Percentiles rank a stretch among this genome's conserved stretches.
phyloP scores from a whole-genome alignment of 2,797 vertebrate genomes.

The Pogonophryne albipinna region DNA sequence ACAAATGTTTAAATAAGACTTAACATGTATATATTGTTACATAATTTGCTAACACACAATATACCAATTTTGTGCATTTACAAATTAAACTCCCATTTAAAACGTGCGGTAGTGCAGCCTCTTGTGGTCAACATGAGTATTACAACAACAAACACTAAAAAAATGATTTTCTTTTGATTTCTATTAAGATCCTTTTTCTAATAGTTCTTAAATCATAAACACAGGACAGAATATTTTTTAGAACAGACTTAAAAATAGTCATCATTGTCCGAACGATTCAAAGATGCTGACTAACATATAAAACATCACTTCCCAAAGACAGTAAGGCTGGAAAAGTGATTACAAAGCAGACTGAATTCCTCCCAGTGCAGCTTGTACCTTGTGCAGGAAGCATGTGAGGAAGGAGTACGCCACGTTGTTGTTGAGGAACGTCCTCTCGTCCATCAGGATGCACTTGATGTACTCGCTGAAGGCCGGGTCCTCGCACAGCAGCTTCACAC shows the following conservation, averaged over 20 bases:
- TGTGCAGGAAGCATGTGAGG: conserved; percentile 95
- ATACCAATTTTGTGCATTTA: too few relatives aligned
- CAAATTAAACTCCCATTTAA: too few relatives aligned
- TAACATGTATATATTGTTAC: too few relatives aligned
- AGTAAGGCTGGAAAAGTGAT: too few relatives aligned
- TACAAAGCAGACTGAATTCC: too few relatives aligned
- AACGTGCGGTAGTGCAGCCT: too few relatives aligned
- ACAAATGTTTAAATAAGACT: rapidly evolving
- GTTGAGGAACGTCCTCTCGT: conserved; percentile 96
- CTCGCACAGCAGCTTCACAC: conserved; percentile 96
- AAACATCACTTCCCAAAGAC: too few relatives aligned
- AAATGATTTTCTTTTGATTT: too few relatives aligned
- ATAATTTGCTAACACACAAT: too few relatives aligned
- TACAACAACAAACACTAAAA: not conserved
- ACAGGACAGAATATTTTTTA: not conserved
- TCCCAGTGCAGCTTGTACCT: conserved; percentile 79
- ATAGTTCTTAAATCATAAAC: not conserved
- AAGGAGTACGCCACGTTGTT: conserved; percentile 95
- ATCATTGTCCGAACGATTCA: too few relatives aligned
- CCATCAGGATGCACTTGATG: conserved; percentile 98
- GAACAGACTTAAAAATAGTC: not conserved
- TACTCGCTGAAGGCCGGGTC: conserved; percentile 98
- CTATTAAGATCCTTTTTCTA: too few relatives aligned
- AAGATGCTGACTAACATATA: too few relatives aligned
- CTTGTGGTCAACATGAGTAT: not conserved